Conservation (phyloP, 2,113 vertebrate species). For the Sclerurus mexicanus region DNA sequence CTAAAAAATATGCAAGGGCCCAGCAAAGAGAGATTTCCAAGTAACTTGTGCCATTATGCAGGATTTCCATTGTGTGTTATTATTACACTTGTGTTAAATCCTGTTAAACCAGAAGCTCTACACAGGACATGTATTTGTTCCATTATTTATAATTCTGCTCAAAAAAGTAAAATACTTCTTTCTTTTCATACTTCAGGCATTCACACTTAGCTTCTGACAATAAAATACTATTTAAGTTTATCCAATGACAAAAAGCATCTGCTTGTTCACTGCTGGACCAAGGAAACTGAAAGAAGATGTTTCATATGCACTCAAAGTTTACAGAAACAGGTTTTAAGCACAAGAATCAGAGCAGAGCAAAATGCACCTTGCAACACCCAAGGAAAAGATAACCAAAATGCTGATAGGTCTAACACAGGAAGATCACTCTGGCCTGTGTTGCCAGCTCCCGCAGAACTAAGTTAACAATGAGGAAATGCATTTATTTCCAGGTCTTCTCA, state of each 20-base stretch:
- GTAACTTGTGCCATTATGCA: background rate
- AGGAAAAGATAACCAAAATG: background rate
- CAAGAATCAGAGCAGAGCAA: background rate
- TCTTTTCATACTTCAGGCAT: background rate
- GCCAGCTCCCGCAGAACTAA: background rate
- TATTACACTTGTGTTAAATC: background rate
- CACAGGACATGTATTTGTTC: background rate
- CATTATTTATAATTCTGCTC: background rate
- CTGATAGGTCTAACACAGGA: background rate
- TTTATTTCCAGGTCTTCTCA: background rate
- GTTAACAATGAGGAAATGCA: background rate
- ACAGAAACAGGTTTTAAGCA: background rate
- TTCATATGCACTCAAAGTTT: background rate
- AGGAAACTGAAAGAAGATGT: background rate
- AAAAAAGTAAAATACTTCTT: background rate
- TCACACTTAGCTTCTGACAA: background rate
- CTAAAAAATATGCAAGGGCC: background rate
- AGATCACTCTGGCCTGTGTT: background rate
- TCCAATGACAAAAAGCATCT: background rate
- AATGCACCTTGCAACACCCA: background rate
- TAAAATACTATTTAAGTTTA: background rate
- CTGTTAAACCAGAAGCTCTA: background rate
- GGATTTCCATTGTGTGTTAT: background rate
- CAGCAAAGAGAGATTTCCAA: background rate
- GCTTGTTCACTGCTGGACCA: background rate